Conservation (phyloP, 2,888 invertebrate species). For the Hirtodrosophila confusa region DNA sequence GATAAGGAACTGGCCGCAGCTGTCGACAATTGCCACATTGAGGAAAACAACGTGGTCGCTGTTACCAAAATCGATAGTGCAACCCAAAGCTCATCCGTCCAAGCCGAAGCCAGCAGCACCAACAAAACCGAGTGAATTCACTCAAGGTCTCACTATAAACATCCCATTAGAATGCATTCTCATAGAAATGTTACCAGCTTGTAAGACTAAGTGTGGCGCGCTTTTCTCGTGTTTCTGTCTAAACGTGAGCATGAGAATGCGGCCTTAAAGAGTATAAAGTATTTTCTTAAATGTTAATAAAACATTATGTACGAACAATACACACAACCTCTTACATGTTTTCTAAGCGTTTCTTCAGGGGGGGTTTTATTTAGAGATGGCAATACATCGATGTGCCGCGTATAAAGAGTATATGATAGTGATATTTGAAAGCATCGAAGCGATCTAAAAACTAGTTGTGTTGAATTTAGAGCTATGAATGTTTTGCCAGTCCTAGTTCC, state of each 20-base stretch:
- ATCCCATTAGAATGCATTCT: constrained; percentile 58
- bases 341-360: background rate
- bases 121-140: constrained; percentile 46
- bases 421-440: too few species aligned
- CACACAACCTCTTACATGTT: constrained; percentile 4
- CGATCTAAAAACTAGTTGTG: too few species aligned
- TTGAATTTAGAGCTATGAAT: too few species aligned
- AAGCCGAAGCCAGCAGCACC: constrained; percentile 45
- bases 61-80: constrained; percentile 17
- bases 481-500: too few species aligned
- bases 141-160: constrained; percentile 24
- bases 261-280: constrained; percentile 38
- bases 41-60: constrained; percentile 38
- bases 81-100: constrained; percentile 61
- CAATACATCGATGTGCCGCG: too few species aligned
- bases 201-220: constrained; percentile 25
- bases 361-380: background rate
- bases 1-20: constrained; percentile 29
- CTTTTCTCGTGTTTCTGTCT: too few species aligned
- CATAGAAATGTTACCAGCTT: constrained; percentile 44
- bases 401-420: too few species aligned
- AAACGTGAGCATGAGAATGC: background rate
- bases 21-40: constrained; percentile 45
- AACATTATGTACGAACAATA: constrained; percentile 19
- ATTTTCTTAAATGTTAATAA: constrained; percentile 65